Conservation (phyloP, 2,113 vertebrate genomes). For the Pristiophorus japonicus region DNA sequence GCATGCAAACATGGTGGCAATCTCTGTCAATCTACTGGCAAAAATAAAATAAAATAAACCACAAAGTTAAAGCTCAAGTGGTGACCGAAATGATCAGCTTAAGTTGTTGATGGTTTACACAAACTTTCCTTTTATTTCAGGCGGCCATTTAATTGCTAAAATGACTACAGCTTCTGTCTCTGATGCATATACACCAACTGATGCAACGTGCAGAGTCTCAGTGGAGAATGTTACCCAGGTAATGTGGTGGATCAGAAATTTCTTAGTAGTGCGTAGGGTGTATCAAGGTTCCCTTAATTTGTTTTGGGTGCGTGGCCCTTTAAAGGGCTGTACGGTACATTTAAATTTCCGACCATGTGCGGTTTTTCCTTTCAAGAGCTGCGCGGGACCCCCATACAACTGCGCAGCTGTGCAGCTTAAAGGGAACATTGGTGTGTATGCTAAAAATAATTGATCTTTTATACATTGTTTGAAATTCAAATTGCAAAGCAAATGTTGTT, state of each 20-base stretch:
- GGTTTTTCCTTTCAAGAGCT: too few relatives aligned
- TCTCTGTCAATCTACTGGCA: background rate
- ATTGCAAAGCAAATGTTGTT: background rate
- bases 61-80: background rate
- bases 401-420: too few relatives aligned
- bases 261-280: background rate
- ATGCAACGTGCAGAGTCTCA: conserved; percentile 10
- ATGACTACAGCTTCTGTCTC: conserved; percentile 23
- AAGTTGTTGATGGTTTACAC: background rate
- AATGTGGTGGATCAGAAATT: background rate
- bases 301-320: too few relatives aligned
- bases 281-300: too few relatives aligned
- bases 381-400: too few relatives aligned
- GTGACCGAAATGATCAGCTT: background rate
- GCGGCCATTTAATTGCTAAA: background rate
- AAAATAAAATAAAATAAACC: background rate
- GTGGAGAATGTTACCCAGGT: conserved; percentile 33
- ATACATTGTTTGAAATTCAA: too few relatives aligned
- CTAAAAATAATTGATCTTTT: background rate
- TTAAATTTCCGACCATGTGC: too few relatives aligned
- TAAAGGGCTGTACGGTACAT: too few relatives aligned
- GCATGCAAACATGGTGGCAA: background rate
- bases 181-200: background rate
- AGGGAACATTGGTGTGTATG: background rate
- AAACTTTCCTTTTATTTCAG: conserved; percentile 10